A percentile compares a stretch with the other conserved stretches of the same genome.
Evolutionary conservation across 2,888 invertebrate genomes (phyloP).

Genomic region (Scaptomyza tumidula): DNA sequence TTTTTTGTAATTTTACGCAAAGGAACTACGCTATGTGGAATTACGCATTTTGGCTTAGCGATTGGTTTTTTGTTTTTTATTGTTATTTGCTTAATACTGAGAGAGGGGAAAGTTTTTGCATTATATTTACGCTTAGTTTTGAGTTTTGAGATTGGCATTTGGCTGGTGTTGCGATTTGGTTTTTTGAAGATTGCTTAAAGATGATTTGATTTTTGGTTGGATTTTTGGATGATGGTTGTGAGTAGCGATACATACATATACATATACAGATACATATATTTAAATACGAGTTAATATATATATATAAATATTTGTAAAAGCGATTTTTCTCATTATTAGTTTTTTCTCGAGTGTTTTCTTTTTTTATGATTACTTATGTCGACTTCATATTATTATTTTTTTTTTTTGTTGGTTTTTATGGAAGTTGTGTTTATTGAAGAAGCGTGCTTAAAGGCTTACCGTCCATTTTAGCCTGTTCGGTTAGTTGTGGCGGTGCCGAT

Average conservation of each 20-base stretch:
- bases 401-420: slow-evolving; percentile 57
- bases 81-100: slow-evolving; percentile 55
- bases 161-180: slow-evolving; percentile 61
- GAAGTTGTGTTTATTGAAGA: slow-evolving; percentile 80
- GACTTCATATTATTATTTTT: slow-evolving; percentile 62
- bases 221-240: slow-evolving; percentile 68
- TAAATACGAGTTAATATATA: slow-evolving; percentile 79
- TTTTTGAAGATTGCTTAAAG: slow-evolving; percentile 73
- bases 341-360: slow-evolving; percentile 33
- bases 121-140: slow-evolving; percentile 71
- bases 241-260: slow-evolving; percentile 79
- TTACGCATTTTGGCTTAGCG: slow-evolving; percentile 41
- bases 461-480: slow-evolving; percentile 87
- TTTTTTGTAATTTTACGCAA: slow-evolving; percentile 77
- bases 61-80: slow-evolving; percentile 1
- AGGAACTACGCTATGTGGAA: slow-evolving; percentile 69
- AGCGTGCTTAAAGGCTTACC: slow-evolving; percentile 84
- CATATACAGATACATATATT: slow-evolving; percentile 78
- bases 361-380: slow-evolving; percentile 60
- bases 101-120: slow-evolving; percentile 61
- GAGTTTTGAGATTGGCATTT: slow-evolving; percentile 65
- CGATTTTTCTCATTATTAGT: slow-evolving; percentile 44
- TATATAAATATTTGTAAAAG: slow-evolving; percentile 78
- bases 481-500: slow-evolving; percentile 88
- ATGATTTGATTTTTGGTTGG: slow-evolving; percentile 66